Evolutionary conservation across 2,113 vertebrate genomes (phyloP).

Genomic region (Mobula birostris): DNA sequence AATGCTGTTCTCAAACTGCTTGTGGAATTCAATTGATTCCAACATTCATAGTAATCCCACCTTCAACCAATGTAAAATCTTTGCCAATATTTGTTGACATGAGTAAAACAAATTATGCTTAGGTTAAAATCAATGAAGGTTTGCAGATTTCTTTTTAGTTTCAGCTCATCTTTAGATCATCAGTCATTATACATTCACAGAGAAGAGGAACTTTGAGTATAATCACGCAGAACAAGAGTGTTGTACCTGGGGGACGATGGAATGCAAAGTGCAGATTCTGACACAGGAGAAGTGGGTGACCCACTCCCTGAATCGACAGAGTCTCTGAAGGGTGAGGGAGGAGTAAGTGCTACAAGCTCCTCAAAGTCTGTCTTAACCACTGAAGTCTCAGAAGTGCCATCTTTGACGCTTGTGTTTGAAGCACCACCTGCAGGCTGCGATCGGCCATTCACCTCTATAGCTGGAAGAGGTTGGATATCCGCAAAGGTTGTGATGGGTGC

Average conservation of each 20-base stretch:
- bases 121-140: conserved; percentile 11
- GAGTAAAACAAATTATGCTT: conserved; percentile 36
- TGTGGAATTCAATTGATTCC: conserved; percentile 43
- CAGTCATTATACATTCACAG: conserved; percentile 67
- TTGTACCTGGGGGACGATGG: conserved; percentile 83
- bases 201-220: conserved; percentile 96
- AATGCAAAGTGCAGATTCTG: conserved; percentile 73
- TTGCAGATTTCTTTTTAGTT: conserved; percentile 43
- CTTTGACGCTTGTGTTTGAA: conserved; percentile 54
- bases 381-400: conserved; percentile 56
- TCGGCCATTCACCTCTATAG: conserved; percentile 69
- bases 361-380: conserved; percentile 71
- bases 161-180: conserved; percentile 39
- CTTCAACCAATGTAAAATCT: conserved; percentile 22
- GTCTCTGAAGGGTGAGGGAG: conserved; percentile 94
- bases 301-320: conserved; percentile 79
- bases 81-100: conserved; percentile 32
- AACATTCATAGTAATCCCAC: conserved; percentile 34
- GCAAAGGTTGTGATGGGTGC: conserved; percentile 86
- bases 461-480: conserved; percentile 81
- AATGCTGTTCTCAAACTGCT: conserved; percentile 48
- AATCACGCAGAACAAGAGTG: conserved; percentile 85
- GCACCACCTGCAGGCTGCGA: conserved; percentile 52
- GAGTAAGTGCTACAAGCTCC: conserved; percentile 87
- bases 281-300: conserved; percentile 70